A percentile compares a stretch with the other conserved stretches of the same genome.
phyloP scores from a whole-genome alignment of 2,113 vertebrate genomes.

The Pluvialis apricaria region DNA sequence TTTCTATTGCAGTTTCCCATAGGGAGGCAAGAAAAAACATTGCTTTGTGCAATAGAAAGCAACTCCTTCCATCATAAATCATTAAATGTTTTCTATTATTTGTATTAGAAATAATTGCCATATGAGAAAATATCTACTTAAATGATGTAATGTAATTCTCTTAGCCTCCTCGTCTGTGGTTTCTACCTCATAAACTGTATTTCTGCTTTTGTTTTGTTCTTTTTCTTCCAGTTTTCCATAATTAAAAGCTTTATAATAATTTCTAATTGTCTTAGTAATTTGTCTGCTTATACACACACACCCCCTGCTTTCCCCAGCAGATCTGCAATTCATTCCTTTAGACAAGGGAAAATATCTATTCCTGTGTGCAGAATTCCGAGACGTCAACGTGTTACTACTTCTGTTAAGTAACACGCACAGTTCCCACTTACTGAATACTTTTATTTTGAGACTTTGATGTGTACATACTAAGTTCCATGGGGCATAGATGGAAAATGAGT shows the following conservation, averaged over 20 bases:
- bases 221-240: not conserved
- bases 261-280: not conserved
- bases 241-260: not conserved
- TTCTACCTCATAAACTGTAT: not conserved
- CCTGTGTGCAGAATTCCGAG: not conserved
- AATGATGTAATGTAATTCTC: not conserved
- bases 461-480: not conserved
- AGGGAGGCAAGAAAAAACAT: not conserved
- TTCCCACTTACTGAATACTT: conserved; percentile 17
- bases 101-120: not conserved
- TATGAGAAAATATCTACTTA: not conserved
- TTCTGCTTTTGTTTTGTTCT: not conserved
- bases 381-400: not conserved
- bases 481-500: conserved; percentile 40
- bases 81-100: not conserved
- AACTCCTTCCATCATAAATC: not conserved
- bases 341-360: conserved; percentile 5
- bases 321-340: not conserved
- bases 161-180: not conserved
- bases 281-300: not conserved
- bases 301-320: not conserved
- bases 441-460: conserved; percentile 13
- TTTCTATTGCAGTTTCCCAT: not conserved
- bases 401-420: not conserved
- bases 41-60: not conserved